Evolutionary conservation across 2,888 invertebrate species (phyloP), one percentile per base, ranked within the genome.

Genomic region (Tipula confusa): DNA sequence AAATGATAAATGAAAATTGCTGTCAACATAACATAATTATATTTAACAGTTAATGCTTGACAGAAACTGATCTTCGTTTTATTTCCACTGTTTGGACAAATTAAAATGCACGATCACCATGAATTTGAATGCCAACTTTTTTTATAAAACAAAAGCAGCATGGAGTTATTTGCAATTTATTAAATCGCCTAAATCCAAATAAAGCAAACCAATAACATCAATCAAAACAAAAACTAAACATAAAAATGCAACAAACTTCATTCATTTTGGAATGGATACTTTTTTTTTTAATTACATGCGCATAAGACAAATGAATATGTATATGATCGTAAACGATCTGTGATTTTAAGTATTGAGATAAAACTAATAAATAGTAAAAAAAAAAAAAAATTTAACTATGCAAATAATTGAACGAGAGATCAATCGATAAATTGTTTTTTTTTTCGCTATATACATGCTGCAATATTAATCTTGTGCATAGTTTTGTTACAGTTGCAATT

Each of bases 181-280:
- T 64, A 64, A 64, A 64, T 64, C 64, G 24, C 64, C 64, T 64
- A 64, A 64, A 64, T 64, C 64, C 24, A 64, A 64, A 64, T 2
- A 64, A 64, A 64, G 64, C 64, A 64, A 64, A 64, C 64, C 64
- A 64, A 64, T 64, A 18, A 64, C 64, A 64, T 64, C 64, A 64
- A 64, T 64, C 64, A 64, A 64, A 43, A 64, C 15, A 43, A 43
- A 48, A 48, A 48, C 48, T 7, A 18, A 64, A 64, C 11, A 24
- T 11, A 64, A 64, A 38, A 38, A 38, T 38, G 38, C 38, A 38
- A 38, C 38, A 38, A 38, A 38, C 13, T 38, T 13, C 38, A 38
- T 38, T 13, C 38, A 38, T 5, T 7, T 18, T 7, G 64, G 15
- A 43, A 18, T 15, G 6, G 1, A n/a, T 15, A 18, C n/a, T n/a